Percentiles rank a stretch among this genome's conserved stretches.
These are phyloP conservation scores for Hirtodrosophila cameraria DNA, from an alignment of 2,888 invertebrate genomes.

Conservation along the genomic window DNA sequence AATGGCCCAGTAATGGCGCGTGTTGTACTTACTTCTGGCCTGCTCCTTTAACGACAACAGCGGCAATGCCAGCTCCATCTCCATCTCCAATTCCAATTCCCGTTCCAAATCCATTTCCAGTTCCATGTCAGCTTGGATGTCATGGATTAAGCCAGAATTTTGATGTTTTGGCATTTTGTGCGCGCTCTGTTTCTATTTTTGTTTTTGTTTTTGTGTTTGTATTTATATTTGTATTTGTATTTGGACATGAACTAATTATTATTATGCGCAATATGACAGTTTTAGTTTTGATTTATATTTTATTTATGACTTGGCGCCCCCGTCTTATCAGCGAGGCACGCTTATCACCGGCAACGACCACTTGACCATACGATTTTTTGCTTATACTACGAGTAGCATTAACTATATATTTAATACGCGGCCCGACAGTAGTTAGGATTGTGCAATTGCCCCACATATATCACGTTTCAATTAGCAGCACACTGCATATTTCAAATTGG, in stretches of 20 bases:
- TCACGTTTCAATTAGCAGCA: conserved; percentile 60
- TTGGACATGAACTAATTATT: conserved; percentile 53
- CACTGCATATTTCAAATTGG: conserved; percentile 56
- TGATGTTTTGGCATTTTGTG: conserved; percentile 55
- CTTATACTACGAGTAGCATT: conserved; percentile 2
- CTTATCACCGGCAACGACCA: conserved; percentile 67
- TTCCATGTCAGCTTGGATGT: conserved; percentile 29
- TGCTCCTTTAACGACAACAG: conserved; percentile 61
- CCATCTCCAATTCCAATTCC: conserved; percentile 17
- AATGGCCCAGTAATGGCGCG: conserved; percentile 54
- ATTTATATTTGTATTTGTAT: conserved; percentile 25
- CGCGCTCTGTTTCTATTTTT: conserved; percentile 10
- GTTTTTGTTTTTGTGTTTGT: conserved; percentile 20
- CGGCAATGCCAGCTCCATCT: conserved; percentile 42
- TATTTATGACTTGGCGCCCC: conserved; percentile 62
- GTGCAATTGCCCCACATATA: conserved; percentile 58
- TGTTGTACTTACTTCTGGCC: conserved; percentile 59
- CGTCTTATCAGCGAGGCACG: conserved; percentile 49
- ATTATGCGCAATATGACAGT: conserved; percentile 25
- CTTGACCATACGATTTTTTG: conserved; percentile 45
- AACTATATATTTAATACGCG: conserved; percentile 8
- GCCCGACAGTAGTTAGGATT: conserved; percentile 37
- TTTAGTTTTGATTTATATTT: conserved; percentile 28
- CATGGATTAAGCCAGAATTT: conserved; percentile 35
- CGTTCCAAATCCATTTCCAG: conserved; percentile 24